phyloP scores from a whole-genome alignment of 2,113 vertebrate genomes.

The Leuciscus idus region DNA sequence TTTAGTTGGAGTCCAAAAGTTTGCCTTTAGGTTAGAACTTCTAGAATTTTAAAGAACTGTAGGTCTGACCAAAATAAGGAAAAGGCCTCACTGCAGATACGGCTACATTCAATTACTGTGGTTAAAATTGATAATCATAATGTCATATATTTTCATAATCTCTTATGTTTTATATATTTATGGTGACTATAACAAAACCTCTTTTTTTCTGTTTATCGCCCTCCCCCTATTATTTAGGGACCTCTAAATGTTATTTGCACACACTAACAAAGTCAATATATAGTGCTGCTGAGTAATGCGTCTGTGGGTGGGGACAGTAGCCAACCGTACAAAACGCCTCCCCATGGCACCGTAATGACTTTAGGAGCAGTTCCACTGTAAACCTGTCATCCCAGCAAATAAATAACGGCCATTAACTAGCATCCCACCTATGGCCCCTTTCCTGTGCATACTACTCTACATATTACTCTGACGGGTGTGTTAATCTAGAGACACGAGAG shows the following conservation, averaged over 20 bases:
- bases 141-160: neutral
- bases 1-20: too few species aligned
- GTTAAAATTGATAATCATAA: neutral
- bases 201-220: neutral
- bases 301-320: neutral
- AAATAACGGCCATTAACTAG: slow-evolving; percentile 42
- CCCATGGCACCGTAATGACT: slow-evolving; percentile 41
- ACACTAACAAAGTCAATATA: slow-evolving; percentile 25
- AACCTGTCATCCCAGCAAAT: slow-evolving; percentile 37
- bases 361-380: slow-evolving; percentile 38
- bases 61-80: too few species aligned
- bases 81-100: neutral
- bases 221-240: neutral
- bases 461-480: slow-evolving; percentile 1
- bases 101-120: neutral
- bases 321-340: slow-evolving; percentile 24
- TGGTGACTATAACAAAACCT: neutral
- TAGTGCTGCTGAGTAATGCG: slow-evolving; percentile 32
- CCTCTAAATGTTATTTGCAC: slow-evolving; percentile 41
- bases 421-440: slow-evolving; percentile 26
- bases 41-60: neutral
- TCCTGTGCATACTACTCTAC: slow-evolving; percentile 16
- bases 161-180: neutral
- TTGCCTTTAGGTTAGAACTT: too few species aligned
- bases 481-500: slow-evolving; percentile 16